These are phyloP conservation scores for Umimayanthus chanpuru DNA, from an alignment of 92 coral and sea anemone species.

Conservation along the genomic window DNA sequence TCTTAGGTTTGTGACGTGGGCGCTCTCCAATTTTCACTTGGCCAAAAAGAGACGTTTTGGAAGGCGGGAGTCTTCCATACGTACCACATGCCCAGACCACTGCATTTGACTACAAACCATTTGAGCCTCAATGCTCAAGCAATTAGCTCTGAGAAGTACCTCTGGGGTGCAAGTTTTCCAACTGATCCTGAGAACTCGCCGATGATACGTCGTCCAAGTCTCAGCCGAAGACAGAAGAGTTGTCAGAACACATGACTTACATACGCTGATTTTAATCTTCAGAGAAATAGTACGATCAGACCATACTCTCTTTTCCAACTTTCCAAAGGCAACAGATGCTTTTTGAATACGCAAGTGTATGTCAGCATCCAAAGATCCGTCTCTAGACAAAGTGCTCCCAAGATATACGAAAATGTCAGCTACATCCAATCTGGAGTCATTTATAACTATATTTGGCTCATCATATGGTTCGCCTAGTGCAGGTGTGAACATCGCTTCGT, in stretches of 20 bases:
- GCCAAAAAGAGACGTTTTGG: constrained; percentile 26
- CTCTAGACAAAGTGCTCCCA: too few relatives aligned
- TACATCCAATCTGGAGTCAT: not conserved
- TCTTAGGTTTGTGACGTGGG: too few relatives aligned
- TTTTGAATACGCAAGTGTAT: too few relatives aligned
- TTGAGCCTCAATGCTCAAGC: constrained; percentile 20
- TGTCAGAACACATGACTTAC: constrained; percentile 18
- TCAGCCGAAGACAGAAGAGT: constrained; percentile 2
- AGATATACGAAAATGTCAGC: not conserved
- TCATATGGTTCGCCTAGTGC: constrained; percentile 18
- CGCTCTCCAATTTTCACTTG: constrained; percentile 13
- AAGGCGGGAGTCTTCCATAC: constrained; percentile 15
- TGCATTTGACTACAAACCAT: too few relatives aligned
- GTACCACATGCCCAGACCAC: constrained; percentile 24
- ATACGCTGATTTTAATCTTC: too few relatives aligned
- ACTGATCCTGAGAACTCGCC: not conserved
- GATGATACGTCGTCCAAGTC: constrained; percentile 18
- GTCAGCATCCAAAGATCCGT: too few relatives aligned
- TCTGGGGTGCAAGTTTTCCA: constrained; percentile 15
- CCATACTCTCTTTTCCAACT: too few relatives aligned
- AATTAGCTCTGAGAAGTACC: constrained; percentile 21
- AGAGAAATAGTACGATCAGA: too few relatives aligned
- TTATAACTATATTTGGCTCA: constrained; percentile 6
- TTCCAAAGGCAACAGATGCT: too few relatives aligned
- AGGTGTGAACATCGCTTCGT: constrained; percentile 21